phyloP scores from a whole-genome alignment of 2,113 vertebrate species.

The Amazona guildingii region DNA sequence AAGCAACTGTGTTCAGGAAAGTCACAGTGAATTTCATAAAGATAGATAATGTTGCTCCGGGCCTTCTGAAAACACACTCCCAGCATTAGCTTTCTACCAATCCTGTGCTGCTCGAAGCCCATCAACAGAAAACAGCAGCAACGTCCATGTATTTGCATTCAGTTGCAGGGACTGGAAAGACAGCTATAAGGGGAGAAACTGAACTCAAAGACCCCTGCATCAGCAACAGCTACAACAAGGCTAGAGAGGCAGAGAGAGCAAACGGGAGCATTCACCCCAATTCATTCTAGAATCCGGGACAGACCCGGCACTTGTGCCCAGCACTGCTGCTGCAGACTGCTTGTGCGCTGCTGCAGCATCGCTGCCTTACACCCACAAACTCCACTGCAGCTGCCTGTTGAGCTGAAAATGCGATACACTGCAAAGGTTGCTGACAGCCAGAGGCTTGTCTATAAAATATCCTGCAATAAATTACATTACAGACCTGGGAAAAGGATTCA shows the following conservation, averaged over 20 bases:
- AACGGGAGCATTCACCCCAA: background rate
- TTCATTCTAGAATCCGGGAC: background rate
- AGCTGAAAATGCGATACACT: conserved; percentile 15
- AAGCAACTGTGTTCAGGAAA: background rate
- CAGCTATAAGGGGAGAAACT: background rate
- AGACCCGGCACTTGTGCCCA: background rate
- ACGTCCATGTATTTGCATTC: background rate
- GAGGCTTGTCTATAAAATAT: conserved; percentile 34
- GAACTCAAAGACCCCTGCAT: background rate
- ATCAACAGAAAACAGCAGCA: background rate
- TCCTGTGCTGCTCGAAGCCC: background rate
- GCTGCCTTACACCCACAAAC: background rate
- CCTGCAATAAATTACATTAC: conserved; percentile 50
- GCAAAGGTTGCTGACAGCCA: conserved; percentile 39
- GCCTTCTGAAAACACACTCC: background rate
- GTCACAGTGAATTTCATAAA: background rate
- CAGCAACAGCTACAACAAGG: background rate
- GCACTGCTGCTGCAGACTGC: accelerated
- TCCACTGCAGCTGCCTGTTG: conserved; percentile 26
- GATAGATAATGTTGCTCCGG: background rate
- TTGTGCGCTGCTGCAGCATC: background rate
- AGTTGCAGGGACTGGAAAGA: background rate
- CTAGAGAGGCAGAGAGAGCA: background rate
- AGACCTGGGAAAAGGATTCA: conserved; percentile 12
- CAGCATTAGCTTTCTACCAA: background rate